Evolutionary conservation across 2,113 vertebrate species (phyloP).

Genomic region (Elephantulus edwardii): DNA sequence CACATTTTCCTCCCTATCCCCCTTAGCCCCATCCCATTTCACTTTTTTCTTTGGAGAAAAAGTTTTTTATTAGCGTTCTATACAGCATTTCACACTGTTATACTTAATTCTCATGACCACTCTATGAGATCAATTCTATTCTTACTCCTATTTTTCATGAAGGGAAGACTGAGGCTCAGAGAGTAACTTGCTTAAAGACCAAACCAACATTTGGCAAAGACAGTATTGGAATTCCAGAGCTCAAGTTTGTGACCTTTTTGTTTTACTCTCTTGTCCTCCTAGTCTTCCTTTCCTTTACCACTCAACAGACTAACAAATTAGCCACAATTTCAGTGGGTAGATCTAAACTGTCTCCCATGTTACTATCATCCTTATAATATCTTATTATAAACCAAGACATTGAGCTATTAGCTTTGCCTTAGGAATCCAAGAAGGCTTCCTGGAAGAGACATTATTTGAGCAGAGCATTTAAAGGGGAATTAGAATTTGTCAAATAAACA

Average conservation of each 20-base stretch:
- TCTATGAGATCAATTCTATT: not conserved
- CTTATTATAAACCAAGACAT: not conserved
- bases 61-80: too few relatives aligned
- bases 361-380: too few relatives aligned
- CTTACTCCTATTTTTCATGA: not conserved
- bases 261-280: not conserved
- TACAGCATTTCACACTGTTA: not conserved
- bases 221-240: not conserved
- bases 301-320: not conserved
- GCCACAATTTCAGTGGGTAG: not conserved
- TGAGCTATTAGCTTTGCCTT: not conserved
- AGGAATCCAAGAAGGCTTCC: conserved; percentile 25
- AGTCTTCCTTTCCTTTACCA: not conserved
- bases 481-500: not conserved
- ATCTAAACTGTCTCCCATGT: not conserved
- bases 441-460: not conserved
- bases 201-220: not conserved
- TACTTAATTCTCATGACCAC: not conserved
- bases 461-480: not conserved
- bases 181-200: not conserved
- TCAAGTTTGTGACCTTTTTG: not conserved
- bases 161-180: conserved; percentile 19
- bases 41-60: too few relatives aligned
- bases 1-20: too few relatives aligned
- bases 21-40: too few relatives aligned